Conservation (phyloP, 2,888 invertebrate genomes). For the Phortica magna region DNA sequence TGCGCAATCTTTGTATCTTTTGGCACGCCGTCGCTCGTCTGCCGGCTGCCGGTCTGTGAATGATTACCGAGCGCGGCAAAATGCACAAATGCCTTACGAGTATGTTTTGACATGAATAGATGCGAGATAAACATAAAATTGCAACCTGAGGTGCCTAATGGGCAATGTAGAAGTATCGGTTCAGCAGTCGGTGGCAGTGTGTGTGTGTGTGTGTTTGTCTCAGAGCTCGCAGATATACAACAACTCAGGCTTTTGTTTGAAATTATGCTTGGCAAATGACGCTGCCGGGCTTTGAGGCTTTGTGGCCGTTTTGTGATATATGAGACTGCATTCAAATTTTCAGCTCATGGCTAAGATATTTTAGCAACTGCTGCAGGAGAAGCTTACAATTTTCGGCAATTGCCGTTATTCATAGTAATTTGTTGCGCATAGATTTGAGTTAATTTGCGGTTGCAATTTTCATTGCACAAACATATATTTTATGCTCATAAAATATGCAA, state of each 20-base stretch:
- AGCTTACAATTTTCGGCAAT: neutral
- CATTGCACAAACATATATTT: too few species aligned
- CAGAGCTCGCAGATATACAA: neutral
- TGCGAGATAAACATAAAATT: conserved; percentile 2
- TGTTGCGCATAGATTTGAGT: neutral
- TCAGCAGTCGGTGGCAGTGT: neutral
- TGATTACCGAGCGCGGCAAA: too few species aligned
- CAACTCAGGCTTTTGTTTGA: neutral
- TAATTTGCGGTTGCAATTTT: too few species aligned
- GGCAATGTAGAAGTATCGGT: neutral
- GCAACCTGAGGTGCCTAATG: neutral
- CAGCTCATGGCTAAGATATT: neutral
- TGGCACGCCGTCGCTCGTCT: neutral
- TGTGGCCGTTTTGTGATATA: conserved; percentile 2
- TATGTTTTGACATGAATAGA: neutral
- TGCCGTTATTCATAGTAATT: neutral
- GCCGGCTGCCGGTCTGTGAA: neutral
- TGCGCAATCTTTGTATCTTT: neutral
- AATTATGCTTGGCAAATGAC: neutral
- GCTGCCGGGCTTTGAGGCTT: conserved; percentile 11
- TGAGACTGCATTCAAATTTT: neutral
- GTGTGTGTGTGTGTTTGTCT: neutral
- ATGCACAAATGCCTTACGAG: neutral
- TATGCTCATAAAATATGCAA: too few species aligned
- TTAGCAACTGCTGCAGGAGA: neutral